Base-by-base conservation (phyloP, 2,113 vertebrate genomes). In the Ophthalmolycus amberensis region DNA sequence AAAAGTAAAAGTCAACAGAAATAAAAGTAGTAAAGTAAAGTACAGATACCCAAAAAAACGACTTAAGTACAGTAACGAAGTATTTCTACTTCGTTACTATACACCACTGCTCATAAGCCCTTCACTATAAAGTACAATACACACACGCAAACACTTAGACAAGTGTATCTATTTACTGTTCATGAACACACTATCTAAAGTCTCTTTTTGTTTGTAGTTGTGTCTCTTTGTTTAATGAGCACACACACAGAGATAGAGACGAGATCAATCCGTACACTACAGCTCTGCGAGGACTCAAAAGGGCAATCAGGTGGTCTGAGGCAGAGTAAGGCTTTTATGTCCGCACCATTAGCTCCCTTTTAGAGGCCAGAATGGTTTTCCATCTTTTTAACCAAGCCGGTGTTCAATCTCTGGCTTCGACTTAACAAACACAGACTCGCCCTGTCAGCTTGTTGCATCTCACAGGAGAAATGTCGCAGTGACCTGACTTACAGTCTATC, bases 291-390 rank as follows among this genome's bases (percentile, higher is more conserved):
- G 14, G 63, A 74, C 37, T 68, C 12, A 32, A 34, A 72, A 77
- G 27, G 56, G 50, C 71, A 82, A 73, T 83, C 15, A 69, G 78
- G 67, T 11, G 1, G 25, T n/a, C 68, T 68, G 65, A 67, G 63
- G 62, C 50, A 34, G 37, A 72, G 25, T 38, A 83, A 76, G 88
- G 89, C 89, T 89, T 90, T 90, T 90, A 90, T 16, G n/a, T 78
- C 18, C 5, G 29, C 79, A 82, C 58, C 85, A 90, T 91, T 90
- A 89, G 54, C 52, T 77, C 5, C 73, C 58, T 82, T 87, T 89
- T 82, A 85, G 80, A 76, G 79, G 32, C 71, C 12, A 0, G 38
- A 83, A 48, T 67, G 75, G 62, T 32, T 77, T 84, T 89, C 27
- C 65, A 76, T 63, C 46, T 73, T 64, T 67, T 74, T 52, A 84